A percentile compares a stretch with the other conserved stretches of the same genome.
These are phyloP conservation scores for Noctua janthina DNA, from an alignment of 2,888 invertebrate genomes.

Conservation along the genomic window DNA sequence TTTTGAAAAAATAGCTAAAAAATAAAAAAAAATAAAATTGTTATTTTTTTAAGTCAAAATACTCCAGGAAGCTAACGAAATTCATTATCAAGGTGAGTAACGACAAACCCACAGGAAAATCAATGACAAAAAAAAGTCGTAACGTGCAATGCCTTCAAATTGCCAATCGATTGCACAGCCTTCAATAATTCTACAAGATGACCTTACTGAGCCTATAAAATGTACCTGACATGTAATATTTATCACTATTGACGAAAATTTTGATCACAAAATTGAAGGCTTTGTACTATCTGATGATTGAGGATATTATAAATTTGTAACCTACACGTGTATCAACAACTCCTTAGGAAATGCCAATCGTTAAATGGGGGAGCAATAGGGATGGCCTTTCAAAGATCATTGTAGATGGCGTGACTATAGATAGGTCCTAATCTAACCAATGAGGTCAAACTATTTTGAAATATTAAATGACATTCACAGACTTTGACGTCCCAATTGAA, in stretches of 20 bases:
- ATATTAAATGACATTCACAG: neutral
- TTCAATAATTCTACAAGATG: slow-evolving; percentile 6
- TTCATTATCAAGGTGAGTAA: neutral
- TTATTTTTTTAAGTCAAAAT: neutral
- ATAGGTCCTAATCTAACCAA: neutral
- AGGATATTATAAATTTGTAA: neutral
- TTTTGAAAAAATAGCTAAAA: slow-evolving; percentile 10
- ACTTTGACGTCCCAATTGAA: neutral
- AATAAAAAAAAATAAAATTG: neutral
- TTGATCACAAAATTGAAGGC: neutral
- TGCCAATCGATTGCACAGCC: slow-evolving; percentile 20
- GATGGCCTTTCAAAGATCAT: neutral
- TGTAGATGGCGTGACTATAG: neutral
- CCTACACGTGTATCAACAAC: neutral
- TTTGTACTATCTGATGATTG: neutral
- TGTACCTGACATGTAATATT: slow-evolving; percentile 39
- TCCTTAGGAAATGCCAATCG: neutral
- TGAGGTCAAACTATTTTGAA: neutral
- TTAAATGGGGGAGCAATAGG: neutral
- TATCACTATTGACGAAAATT: slow-evolving; percentile 9
- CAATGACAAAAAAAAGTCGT: neutral
- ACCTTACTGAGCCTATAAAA: slow-evolving; percentile 18
- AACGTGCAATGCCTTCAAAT: slow-evolving; percentile 25
- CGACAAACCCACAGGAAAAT: slow-evolving; percentile 32
- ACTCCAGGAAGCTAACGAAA: neutral